Evolutionary conservation across 1,140 invertebrate genomes (phyloP).

Genomic region (Brachionus angularis): DNA sequence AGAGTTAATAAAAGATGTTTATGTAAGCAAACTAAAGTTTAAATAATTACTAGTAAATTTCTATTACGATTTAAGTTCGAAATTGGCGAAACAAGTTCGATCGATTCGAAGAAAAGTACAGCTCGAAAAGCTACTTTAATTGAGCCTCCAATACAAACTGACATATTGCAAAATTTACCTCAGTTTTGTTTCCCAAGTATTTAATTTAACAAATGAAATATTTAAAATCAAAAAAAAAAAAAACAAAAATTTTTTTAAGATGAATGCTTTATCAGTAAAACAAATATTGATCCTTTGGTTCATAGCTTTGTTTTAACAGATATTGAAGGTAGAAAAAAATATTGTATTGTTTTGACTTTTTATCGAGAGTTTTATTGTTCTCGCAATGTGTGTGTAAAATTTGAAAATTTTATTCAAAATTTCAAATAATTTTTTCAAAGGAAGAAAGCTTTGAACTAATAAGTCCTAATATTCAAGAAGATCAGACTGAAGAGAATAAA

Average conservation of each 20-base stretch:
- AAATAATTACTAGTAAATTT: neutral
- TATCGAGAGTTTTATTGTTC: conserved; percentile 30
- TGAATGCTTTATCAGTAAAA: conserved; percentile 1
- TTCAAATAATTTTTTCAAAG: neutral
- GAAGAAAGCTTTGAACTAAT: conserved; percentile 7
- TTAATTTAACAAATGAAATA: neutral
- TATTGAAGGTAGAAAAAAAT: conserved; percentile 34
- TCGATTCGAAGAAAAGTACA: neutral
- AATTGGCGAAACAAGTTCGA: neutral
- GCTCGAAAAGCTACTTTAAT: neutral
- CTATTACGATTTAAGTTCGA: neutral
- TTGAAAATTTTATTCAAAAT: too few species aligned
- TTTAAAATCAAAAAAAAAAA: neutral
- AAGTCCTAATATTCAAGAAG: neutral
- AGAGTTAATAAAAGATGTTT: conserved; percentile 1
- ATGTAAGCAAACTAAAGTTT: neutral
- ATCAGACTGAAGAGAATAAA: conserved; percentile 18
- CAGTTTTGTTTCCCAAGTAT: conserved; percentile 40
- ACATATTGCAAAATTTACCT: conserved; percentile 29
- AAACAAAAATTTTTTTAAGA: neutral
- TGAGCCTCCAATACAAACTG: conserved; percentile 19
- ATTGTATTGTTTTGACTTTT: neutral
- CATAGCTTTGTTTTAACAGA: conserved; percentile 39
- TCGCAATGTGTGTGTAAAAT: conserved; percentile 17
- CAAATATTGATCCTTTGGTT: neutral